These are phyloP conservation scores for Hippoglossus stenolepis DNA, from an alignment of 2,113 vertebrate species.

Conservation along the genomic window DNA sequence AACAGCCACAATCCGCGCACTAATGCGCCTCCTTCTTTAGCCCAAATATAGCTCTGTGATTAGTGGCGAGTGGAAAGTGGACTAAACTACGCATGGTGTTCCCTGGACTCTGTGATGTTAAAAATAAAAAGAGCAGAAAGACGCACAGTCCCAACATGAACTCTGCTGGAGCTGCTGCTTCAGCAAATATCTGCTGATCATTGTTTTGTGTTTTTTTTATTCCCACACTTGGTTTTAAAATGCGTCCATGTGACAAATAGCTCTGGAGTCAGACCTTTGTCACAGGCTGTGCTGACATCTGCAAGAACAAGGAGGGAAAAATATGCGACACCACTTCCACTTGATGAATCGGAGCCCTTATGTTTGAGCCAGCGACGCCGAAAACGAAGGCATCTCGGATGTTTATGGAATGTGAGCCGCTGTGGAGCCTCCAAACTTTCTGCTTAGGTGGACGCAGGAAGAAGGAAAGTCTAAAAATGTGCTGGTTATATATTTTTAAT, in stretches of 20 bases:
- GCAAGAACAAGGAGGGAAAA: background rate
- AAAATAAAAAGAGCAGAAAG: conserved; percentile 49
- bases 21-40: too few species aligned
- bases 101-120: conserved; percentile 64
- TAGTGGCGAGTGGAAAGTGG: conserved; percentile 76
- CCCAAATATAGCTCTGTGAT: background rate
- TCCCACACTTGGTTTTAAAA: conserved; percentile 39
- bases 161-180: background rate
- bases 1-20: background rate
- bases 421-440: conserved; percentile 38
- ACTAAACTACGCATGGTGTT: conserved; percentile 83
- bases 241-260: conserved; percentile 61
- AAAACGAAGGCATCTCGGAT: conserved; percentile 50
- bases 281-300: conserved; percentile 47
- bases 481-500: background rate
- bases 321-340: conserved; percentile 25
- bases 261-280: conserved; percentile 63
- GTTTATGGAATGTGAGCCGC: conserved; percentile 62
- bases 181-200: background rate
- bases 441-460: conserved; percentile 26
- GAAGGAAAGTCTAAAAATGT: background rate
- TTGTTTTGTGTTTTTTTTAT: conserved; percentile 1
- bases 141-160: background rate
- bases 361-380: conserved; percentile 25
- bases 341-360: conserved; percentile 60